Evolutionary conservation across 2,113 vertebrate genomes (phyloP).

Genomic region (Butastur rufipennis): DNA sequence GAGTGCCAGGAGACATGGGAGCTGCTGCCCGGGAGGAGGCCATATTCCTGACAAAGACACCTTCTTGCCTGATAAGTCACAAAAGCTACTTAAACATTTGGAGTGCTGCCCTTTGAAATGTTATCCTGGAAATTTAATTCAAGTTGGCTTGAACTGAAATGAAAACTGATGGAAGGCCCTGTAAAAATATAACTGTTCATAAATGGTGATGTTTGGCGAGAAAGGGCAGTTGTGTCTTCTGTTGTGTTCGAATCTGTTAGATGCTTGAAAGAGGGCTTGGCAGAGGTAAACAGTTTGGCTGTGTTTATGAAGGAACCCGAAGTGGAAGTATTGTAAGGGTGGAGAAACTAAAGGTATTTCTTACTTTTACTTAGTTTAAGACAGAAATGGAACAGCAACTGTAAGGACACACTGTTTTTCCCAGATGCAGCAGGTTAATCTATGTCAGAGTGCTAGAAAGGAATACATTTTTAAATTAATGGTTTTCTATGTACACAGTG

Average conservation of each 20-base stretch:
- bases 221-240: not conserved
- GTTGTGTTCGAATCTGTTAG: not conserved
- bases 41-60: accelerated
- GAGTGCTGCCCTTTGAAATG: not conserved
- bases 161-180: not conserved
- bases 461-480: accelerated
- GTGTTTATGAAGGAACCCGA: not conserved
- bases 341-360: not conserved
- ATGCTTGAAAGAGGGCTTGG: not conserved
- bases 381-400: not conserved
- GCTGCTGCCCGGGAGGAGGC: not conserved
- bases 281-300: not conserved
- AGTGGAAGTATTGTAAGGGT: not conserved
- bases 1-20: not conserved
- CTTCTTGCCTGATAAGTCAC: not conserved
- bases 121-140: not conserved
- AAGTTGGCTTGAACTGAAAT: not conserved
- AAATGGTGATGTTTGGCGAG: not conserved
- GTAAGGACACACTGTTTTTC: not conserved
- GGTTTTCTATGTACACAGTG: not conserved
- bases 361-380: not conserved
- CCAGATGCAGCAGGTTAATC: not conserved
- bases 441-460: not conserved
- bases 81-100: not conserved
- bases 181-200: not conserved